Conservation (phyloP, 2,113 vertebrate genomes). For the Cranoglanis bouderius region DNA sequence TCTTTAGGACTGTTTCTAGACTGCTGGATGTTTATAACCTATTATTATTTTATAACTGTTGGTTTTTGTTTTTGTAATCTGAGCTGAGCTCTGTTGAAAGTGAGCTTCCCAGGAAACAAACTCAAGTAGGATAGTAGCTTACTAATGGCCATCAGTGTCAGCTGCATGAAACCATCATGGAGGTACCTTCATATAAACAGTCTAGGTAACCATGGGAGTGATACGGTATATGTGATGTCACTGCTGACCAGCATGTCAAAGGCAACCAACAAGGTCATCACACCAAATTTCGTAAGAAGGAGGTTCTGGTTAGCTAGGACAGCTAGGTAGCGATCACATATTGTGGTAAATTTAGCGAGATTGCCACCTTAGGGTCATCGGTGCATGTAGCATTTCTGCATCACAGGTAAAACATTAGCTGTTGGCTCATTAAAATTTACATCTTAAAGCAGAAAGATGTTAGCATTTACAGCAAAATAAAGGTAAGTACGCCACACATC, state of each 20-base stretch:
- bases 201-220: neutral
- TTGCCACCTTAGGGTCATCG: neutral
- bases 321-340: neutral
- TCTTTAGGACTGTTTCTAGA: neutral
- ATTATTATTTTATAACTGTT: neutral
- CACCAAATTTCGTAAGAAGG: too few relatives aligned
- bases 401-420: neutral
- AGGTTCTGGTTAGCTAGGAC: neutral
- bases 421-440: neutral
- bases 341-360: neutral
- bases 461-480: neutral
- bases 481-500: neutral
- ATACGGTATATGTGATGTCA: neutral
- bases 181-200: neutral
- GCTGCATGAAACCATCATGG: neutral
- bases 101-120: neutral
- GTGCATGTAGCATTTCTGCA: neutral
- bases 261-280: neutral
- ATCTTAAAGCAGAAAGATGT: neutral
- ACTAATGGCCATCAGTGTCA: neutral
- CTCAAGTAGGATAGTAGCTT: neutral
- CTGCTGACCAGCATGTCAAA: neutral
- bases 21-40: neutral
- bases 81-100: neutral
- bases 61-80: neutral